Conservation (phyloP, 2,888 invertebrate species). For the Philopedon plagiatum region DNA sequence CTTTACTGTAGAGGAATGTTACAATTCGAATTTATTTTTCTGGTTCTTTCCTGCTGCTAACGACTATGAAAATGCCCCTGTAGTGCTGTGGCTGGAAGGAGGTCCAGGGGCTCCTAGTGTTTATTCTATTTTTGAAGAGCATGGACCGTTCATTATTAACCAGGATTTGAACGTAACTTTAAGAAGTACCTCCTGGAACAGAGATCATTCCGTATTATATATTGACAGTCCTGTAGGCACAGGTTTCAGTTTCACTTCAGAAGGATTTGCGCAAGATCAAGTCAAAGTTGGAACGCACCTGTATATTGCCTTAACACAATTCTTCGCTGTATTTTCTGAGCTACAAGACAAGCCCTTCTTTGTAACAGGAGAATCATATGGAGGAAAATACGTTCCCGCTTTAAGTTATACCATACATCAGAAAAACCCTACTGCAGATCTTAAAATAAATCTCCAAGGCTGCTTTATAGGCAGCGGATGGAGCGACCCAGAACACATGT, state of each 20-base stretch:
- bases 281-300: constrained; percentile 85
- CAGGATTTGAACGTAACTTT: constrained; percentile 66
- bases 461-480: constrained; percentile 80
- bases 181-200: constrained; percentile 83
- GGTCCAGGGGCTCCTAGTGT: constrained; percentile 75
- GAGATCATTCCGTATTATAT: constrained; percentile 85
- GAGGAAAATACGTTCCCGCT: constrained; percentile 84
- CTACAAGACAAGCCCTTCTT: constrained; percentile 82
- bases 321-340: constrained; percentile 87
- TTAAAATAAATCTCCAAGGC: constrained; percentile 62
- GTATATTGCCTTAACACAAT: constrained; percentile 83
- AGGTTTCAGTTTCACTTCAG: constrained; percentile 91
- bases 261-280: constrained; percentile 79
- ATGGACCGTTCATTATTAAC: constrained; percentile 80
- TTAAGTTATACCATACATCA: constrained; percentile 78
- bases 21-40: constrained; percentile 86
- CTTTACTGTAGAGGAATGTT: constrained; percentile 82
- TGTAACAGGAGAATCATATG: constrained; percentile 90
- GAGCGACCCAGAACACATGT: constrained; percentile 72
- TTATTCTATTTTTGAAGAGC: constrained; percentile 28
- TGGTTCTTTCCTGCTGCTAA: constrained; percentile 87
- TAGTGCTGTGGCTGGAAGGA: constrained; percentile 86
- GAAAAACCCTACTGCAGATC: constrained; percentile 68
- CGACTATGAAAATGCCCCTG: constrained; percentile 73
- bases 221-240: constrained; percentile 92